Conservation (phyloP, 2,888 invertebrate species). For the Bhutanitis thaidina region DNA sequence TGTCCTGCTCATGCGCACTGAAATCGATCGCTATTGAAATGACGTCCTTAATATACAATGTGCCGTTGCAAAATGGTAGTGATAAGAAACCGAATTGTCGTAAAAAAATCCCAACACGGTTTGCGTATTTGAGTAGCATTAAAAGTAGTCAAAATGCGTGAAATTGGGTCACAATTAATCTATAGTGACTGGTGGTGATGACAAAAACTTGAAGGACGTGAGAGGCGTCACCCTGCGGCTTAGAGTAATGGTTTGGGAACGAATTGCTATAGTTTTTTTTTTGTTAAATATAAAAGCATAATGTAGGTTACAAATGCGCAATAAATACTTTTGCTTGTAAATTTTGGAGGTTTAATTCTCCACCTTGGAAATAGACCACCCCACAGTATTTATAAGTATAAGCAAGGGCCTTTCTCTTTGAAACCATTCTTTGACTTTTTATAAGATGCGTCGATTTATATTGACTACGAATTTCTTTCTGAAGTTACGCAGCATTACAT, state of each 20-base stretch:
- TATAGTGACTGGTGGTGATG: slow-evolving; percentile 33
- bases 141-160: slow-evolving; percentile 62
- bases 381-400: too few species aligned
- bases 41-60: slow-evolving; percentile 2
- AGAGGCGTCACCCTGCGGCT: slow-evolving; percentile 28
- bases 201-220: slow-evolving; percentile 29
- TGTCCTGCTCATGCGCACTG: not conserved
- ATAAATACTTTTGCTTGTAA: not conserved
- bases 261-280: slow-evolving; percentile 22
- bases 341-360: not conserved
- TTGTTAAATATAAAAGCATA: not conserved
- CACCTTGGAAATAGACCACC: slow-evolving; percentile 5
- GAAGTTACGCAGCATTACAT: too few species aligned
- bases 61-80: slow-evolving; percentile 7
- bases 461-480: not conserved
- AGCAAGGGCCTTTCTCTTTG: not conserved
- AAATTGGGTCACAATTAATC: slow-evolving; percentile 70
- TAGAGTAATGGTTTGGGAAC: slow-evolving; percentile 42
- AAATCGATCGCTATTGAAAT: slow-evolving; percentile 5
- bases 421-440: too few species aligned
- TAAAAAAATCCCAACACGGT: slow-evolving; percentile 51
- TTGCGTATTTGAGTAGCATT: slow-evolving; percentile 57
- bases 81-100: not conserved
- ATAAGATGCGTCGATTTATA: not conserved
- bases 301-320: slow-evolving; percentile 12